Conservation (phyloP, 2,113 vertebrate species). For the Eurypyga helias region DNA sequence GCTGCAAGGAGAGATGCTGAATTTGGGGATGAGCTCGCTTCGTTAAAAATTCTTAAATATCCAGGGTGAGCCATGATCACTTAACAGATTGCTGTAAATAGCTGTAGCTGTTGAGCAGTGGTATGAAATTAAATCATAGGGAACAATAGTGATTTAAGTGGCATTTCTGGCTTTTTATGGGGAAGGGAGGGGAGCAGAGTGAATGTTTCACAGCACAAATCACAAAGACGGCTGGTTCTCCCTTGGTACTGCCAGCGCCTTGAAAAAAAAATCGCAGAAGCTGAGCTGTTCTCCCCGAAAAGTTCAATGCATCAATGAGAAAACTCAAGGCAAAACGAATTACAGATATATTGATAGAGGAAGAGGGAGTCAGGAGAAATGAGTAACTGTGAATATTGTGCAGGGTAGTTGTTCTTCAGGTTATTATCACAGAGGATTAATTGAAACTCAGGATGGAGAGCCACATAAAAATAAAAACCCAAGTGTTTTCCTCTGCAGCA, state of each 20-base stretch:
- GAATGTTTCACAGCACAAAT: neutral
- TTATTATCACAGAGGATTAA: neutral
- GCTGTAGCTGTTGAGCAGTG: slow-evolving; percentile 19
- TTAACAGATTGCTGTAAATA: slow-evolving; percentile 55
- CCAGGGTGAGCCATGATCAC: neutral
- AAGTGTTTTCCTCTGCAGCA: neutral
- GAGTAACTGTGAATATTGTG: neutral
- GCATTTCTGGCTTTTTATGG: slow-evolving; percentile 47
- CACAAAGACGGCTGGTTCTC: neutral
- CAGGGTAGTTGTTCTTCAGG: neutral
- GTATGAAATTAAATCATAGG: slow-evolving; percentile 42
- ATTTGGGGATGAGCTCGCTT: slow-evolving; percentile 7
- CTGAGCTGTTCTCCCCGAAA: neutral
- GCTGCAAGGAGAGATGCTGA: slow-evolving; percentile 48
- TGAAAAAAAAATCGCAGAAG: neutral
- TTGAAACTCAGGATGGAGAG: neutral
- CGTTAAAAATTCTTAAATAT: slow-evolving; percentile 11
- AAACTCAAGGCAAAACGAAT: neutral
- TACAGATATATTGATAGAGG: neutral
- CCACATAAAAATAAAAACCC: neutral
- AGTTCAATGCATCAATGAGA: neutral
- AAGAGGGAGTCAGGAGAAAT: neutral
- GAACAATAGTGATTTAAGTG: slow-evolving; percentile 33
- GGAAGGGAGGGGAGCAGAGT: neutral
- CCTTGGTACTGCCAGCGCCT: rapidly evolving